A percentile compares a stretch with the other conserved stretches of the same genome.
These are phyloP conservation scores for Odobenus rosmarus DNA, from an alignment of 2,113 vertebrate genomes.

Conservation along the genomic window DNA sequence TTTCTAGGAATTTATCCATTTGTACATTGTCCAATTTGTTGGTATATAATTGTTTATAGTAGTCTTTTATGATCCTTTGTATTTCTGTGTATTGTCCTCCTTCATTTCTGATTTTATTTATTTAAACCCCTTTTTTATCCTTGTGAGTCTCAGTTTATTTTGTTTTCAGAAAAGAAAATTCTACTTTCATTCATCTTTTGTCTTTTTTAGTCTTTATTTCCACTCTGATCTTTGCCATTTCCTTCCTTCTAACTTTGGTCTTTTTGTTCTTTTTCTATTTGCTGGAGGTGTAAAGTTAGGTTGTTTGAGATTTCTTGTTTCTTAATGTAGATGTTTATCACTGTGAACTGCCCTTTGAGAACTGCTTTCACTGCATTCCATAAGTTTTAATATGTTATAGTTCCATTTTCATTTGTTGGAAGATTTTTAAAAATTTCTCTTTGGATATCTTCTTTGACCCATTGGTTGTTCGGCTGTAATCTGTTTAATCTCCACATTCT, in stretches of 20 bases:
- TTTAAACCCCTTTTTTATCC: neutral
- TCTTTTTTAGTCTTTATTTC: neutral
- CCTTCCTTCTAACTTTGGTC: neutral
- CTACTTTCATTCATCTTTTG: too few relatives aligned
- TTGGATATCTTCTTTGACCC: neutral
- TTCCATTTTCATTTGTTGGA: neutral
- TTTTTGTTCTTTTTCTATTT: neutral
- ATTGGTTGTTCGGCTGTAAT: neutral
- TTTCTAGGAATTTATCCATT: neutral
- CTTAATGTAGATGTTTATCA: too few relatives aligned
- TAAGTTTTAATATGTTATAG: neutral
- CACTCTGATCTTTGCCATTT: neutral
- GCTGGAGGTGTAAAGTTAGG: neutral
- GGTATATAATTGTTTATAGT: neutral
- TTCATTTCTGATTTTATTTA: neutral
- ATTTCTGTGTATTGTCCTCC: neutral
- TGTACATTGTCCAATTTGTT: neutral
- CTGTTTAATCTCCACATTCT: neutral
- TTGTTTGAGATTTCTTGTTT: neutral
- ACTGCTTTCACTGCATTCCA: neutral
- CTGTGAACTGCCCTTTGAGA: neutral
- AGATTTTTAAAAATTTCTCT: neutral
- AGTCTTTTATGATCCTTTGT: neutral
- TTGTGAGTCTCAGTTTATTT: neutral
- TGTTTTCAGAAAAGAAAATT: too few relatives aligned